Evolutionary conservation across 1,140 invertebrate genomes (phyloP), one percentile per base, ranked within the genome.

Genomic region (Caenorhabditis briggsae): DNA sequence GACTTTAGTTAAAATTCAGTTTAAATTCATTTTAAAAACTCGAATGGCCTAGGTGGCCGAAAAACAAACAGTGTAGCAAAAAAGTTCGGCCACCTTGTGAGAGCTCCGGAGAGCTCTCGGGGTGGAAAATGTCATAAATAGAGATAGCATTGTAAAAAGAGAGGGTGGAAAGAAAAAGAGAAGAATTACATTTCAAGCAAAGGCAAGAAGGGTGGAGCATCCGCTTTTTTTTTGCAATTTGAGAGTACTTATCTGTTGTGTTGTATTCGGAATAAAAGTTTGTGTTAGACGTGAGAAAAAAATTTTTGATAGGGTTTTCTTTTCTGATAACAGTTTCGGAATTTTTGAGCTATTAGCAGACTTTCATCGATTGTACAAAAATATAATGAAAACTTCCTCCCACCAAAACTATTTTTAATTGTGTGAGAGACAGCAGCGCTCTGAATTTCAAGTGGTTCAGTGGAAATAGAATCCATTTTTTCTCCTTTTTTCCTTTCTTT

Each of bases 71-170:
- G n/a, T 61, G 23, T 11, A 23, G 59, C 59, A 33, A n/a, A 9
- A 58, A 61, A 61, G n/a, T 61, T 61, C 18, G 59, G 59, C 59
- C 59, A 61, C n/a, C 59, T 23, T 11, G 59, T 9, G 59, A 61
- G 59, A 14, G 59, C 8, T 23, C 11, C 23, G 5, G 70, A 50
- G 70, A 78, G 46, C 70, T 50, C 70, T 53, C 46, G 43, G 41
- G 70, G 70, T 48, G 46, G 70, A 46, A 78, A 78, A 78, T 78
- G 70, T 78, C 70, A 78, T 78, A 78, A 78, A 78, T 78, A 78
- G 70, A 78, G 70, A 50, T n/a, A 50, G 46, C 23, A 46, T 23
- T 33, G 23, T 5, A 16, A 23, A 61, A 23, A 61, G 59, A 61
- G 23, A 23, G 14, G 50, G 16, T 16, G 8, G 56, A 59, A 20